Conservation (phyloP, 92 coral and sea anemone genomes). For the Heliopora coerulea region DNA sequence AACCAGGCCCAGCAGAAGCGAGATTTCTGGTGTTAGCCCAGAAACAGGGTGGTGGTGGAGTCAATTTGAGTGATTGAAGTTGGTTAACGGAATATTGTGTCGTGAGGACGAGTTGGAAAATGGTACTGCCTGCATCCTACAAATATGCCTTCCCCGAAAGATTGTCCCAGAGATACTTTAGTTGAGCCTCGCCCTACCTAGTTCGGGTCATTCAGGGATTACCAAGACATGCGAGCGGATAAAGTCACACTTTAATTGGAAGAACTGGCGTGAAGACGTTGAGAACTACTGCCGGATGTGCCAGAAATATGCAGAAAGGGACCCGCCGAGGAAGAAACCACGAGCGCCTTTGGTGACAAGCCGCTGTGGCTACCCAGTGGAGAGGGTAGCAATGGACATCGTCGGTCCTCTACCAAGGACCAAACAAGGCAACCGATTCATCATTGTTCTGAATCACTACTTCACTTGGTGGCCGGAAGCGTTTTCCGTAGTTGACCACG, state of each 20-base stretch:
- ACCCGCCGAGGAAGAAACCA: slow-evolving; percentile 19
- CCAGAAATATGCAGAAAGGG: slow-evolving; percentile 38
- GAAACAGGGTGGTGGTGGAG: slow-evolving; percentile 45
- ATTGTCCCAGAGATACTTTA: slow-evolving; percentile 8
- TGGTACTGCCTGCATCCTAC: slow-evolving; percentile 4
- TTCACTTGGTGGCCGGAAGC: slow-evolving; percentile 20
- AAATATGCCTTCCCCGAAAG: slow-evolving; percentile 32
- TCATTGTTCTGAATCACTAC: background rate
- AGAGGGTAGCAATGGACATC: slow-evolving; percentile 48
- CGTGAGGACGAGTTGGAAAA: slow-evolving; percentile 25
- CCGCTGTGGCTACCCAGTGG: slow-evolving; percentile 45
- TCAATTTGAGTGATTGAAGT: slow-evolving; percentile 40
- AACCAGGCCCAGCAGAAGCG: slow-evolving; percentile 18
- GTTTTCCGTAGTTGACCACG: slow-evolving; percentile 11
- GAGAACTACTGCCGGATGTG: slow-evolving; percentile 43
- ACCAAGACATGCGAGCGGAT: slow-evolving; percentile 39
- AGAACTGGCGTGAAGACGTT: slow-evolving; percentile 35
- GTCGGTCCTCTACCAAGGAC: slow-evolving; percentile 47
- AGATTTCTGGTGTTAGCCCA: slow-evolving; percentile 41
- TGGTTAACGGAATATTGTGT: slow-evolving; percentile 42
- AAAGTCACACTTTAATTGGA: slow-evolving; percentile 43
- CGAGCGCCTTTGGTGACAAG: slow-evolving; percentile 41
- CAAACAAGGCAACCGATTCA: slow-evolving; percentile 5
- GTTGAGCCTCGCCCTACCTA: slow-evolving; percentile 23
- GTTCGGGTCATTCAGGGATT: slow-evolving; percentile 37